Base-by-base conservation (phyloP, 2,888 invertebrate species). In the Cerastoderma edule region DNA sequence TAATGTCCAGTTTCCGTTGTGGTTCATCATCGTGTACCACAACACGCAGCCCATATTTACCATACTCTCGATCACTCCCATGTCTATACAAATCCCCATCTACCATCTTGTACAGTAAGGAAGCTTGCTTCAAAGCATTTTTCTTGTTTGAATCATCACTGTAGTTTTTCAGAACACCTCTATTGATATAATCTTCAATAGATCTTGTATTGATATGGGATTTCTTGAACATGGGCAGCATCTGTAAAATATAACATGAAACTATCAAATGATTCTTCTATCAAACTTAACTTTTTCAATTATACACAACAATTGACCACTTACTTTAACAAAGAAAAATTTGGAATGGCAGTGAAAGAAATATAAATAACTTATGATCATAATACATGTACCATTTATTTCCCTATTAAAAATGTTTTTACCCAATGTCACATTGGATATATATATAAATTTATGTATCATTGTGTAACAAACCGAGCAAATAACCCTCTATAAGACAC, bases 1-100 rank as follows among this genome's bases (percentile, higher is more conserved):
- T 69, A 22, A 79, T 72, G 27, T 79, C 79, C 8, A 72, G 60
- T 30, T 72, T 75, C 35, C 67, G 68, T 33, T 79, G 75, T 0
- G 72, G 75, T 46, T 79, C 66, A 30, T 79, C 79, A 72, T 79
- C 79, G 56, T 79, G 79, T 16, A 79, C 60, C 8, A 79, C 79
- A 27, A 79, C 28, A 19, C 79, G 71, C 16, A 79, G 54, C 6
- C 79, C 79, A 39, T 72, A 79, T 28, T 69, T 66, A 0, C 19
- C 24, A 67, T 75, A 79, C 32, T 79, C 79, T 64, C 75, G 44
- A 5, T 69, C 67, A 19, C 71, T 79, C 22, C 79, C 79, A 70
- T 79, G 69, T 19, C 79, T 33, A 44, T 72, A 79, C 54, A 79
- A 63, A n/a, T 75, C 79, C 0, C 57, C 70, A 46, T 79, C 63